These are phyloP conservation scores for Agrilus planipennis DNA, from an alignment of 1,140 invertebrate genomes.

Conservation along the genomic window DNA sequence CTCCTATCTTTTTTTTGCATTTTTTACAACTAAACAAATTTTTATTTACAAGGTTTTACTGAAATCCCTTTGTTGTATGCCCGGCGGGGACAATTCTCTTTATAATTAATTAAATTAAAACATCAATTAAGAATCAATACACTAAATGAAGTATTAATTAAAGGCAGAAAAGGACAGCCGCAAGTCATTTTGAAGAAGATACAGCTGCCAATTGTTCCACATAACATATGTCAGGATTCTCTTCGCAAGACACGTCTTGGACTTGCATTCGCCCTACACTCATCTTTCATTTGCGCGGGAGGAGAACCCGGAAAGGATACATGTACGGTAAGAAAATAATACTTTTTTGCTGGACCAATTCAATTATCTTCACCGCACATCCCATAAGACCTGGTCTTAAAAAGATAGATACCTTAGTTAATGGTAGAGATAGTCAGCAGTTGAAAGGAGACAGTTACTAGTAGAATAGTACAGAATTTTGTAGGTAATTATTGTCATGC, in stretches of 20 bases:
- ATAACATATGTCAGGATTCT: conserved; percentile 29
- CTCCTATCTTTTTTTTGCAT: no score
- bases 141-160: no score
- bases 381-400: not conserved
- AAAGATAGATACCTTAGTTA: not conserved
- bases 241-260: conserved; percentile 36
- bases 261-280: conserved; percentile 34
- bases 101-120: no score
- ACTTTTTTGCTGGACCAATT: conserved; percentile 1
- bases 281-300: conserved; percentile 44
- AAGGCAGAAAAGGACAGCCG: conserved; percentile 29
- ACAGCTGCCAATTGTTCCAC: conserved; percentile 33
- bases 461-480: no score
- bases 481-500: no score
- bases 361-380: not conserved
- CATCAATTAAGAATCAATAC: no score
- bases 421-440: no score
- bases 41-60: no score
- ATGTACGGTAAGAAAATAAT: conserved; percentile 36
- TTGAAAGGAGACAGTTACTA: no score
- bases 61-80: no score
- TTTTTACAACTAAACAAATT: no score
- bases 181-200: conserved; percentile 40
- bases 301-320: conserved; percentile 47
- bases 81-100: no score